phyloP scores from a whole-genome alignment of 2,888 invertebrate genomes.

The Morpho achilles region DNA sequence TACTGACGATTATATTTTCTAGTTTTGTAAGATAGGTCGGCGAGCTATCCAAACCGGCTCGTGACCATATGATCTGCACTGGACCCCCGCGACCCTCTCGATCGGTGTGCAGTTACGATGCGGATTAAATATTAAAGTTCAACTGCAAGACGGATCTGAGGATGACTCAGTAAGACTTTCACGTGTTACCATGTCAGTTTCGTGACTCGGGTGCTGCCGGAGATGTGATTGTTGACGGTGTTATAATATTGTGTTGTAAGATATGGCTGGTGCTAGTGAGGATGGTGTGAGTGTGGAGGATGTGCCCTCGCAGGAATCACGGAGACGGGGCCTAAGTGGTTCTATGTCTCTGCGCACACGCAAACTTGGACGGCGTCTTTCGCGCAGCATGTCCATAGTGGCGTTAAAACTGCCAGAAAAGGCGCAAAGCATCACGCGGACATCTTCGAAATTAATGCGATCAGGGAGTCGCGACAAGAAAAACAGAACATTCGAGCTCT shows the following conservation, averaged over 20 bases:
- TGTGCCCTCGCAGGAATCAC: constrained; percentile 40
- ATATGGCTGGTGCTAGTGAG: constrained; percentile 71
- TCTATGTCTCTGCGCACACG: constrained; percentile 73
- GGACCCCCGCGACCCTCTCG: constrained; percentile 45
- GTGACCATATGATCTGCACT: constrained; percentile 60
- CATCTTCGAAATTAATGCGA: constrained; percentile 78
- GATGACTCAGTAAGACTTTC: constrained; percentile 63
- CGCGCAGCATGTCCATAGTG: constrained; percentile 77
- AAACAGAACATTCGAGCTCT: constrained; percentile 79
- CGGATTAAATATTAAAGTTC: constrained; percentile 58
- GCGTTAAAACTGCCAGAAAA: constrained; percentile 77
- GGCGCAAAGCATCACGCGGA: constrained; percentile 79
- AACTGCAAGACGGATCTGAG: constrained; percentile 41
- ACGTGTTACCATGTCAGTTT: constrained; percentile 46
- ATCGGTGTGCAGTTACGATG: constrained; percentile 55
- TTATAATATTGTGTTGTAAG: constrained; percentile 38
- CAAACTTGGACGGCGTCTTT: constrained; percentile 73
- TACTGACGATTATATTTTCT: constrained; percentile 13
- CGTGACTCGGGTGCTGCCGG: constrained; percentile 51
- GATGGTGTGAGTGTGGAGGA: constrained; percentile 55
- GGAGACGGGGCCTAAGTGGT: constrained; percentile 64
- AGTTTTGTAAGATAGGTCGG: constrained; percentile 30
- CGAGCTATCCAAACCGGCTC: constrained; percentile 50
- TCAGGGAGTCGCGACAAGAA: constrained; percentile 79
- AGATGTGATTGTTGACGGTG: constrained; percentile 65